Base-by-base conservation (phyloP, 2,113 vertebrate species). In the Dissostichus mawsoni region DNA sequence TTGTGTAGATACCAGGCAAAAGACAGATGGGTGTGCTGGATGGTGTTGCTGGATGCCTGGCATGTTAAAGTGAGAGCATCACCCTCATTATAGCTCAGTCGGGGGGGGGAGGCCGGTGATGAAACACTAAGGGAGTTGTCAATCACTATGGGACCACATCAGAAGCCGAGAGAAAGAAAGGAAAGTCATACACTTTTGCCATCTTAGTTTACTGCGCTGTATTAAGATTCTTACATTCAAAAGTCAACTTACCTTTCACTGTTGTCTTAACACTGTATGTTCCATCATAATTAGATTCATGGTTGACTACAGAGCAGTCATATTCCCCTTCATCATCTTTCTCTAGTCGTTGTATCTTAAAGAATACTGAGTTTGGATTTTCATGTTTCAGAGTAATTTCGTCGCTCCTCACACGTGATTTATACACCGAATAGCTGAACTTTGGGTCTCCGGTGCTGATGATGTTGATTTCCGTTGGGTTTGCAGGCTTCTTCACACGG, bases 11-110 rank as follows among this genome's bases (percentile, higher is more conserved):
- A 94, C 97, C 97, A 99, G 80, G 94, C 74, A 55, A 99, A 86
- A 11, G 97, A 96, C 84, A 98, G 89, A 50, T 99, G 98, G 0
- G 97, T 98, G 61, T 99, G 98, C 76, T 97, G 97, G 77, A 89
- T 52, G 3, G 97, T 98, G 88, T 95, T 93, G 86, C 87, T 96
- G 48, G 94, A 96, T 17, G 94, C 96, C 20, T 95, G 88, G 2
- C 97, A 99, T 20, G 89, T 91, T 51, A 98, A 92, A 53, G 94
- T 91, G 76, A 98, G 75, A 0, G 23, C 1, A 0, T 96, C 95
- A 0, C 96, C 96, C 91, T 97, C 95, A 0, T 83, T 45, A 18
- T 4, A 80, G 8, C 52, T 87, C 80, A 95, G 81, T 5, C 76
- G 70, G 50, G 92, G 72, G 0, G 89, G 18, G 20, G 23, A n/a